Percentiles rank a stretch among this genome's conserved stretches.
phyloP scores from a whole-genome alignment of 2,113 vertebrate species.

The Stomatorhinus ivindoensis region DNA sequence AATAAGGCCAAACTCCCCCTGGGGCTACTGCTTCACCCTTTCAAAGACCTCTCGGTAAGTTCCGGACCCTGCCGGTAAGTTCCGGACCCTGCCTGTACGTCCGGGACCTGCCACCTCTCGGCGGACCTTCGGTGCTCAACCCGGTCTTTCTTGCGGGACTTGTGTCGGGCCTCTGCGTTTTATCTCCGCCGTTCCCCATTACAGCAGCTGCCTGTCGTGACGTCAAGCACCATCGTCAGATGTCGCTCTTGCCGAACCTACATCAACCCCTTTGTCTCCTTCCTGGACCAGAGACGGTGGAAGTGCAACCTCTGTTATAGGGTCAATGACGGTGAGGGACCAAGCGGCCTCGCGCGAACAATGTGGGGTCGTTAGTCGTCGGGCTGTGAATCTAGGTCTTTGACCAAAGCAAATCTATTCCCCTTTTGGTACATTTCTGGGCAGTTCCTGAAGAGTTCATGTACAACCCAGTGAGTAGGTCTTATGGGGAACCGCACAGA shows the following conservation, averaged over 20 bases:
- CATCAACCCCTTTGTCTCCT: slow-evolving; percentile 93
- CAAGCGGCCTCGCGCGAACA: not conserved
- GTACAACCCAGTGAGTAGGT: slow-evolving; percentile 92
- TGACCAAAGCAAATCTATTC: not conserved
- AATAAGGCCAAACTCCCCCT: slow-evolving; percentile 97
- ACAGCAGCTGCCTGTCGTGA: slow-evolving; percentile 93
- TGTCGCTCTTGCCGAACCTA: slow-evolving; percentile 95
- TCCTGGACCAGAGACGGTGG: slow-evolving; percentile 91
- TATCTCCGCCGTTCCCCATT: not conserved
- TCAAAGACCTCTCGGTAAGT: slow-evolving; percentile 93
- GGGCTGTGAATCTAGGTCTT: not conserved
- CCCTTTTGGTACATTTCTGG: slow-evolving; percentile 18
- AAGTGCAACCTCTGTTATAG: slow-evolving; percentile 94
- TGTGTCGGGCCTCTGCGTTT: not conserved
- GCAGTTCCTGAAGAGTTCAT: slow-evolving; percentile 95
- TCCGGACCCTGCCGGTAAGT: not conserved
- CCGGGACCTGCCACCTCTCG: not conserved
- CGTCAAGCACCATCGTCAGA: slow-evolving; percentile 90
- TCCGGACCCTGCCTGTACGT: not conserved
- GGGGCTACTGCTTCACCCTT: slow-evolving; percentile 91
- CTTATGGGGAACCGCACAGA: slow-evolving; percentile 89
- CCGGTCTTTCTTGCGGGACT: not conserved
- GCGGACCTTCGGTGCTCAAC: not conserved
- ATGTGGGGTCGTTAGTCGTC: too few species aligned
- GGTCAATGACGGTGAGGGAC: slow-evolving; percentile 85